A percentile compares a stretch with the other conserved stretches of the same genome.
These are phyloP conservation scores for Rhaphigaster nebulosa DNA, from an alignment of 2,888 invertebrate species.

Conservation along the genomic window DNA sequence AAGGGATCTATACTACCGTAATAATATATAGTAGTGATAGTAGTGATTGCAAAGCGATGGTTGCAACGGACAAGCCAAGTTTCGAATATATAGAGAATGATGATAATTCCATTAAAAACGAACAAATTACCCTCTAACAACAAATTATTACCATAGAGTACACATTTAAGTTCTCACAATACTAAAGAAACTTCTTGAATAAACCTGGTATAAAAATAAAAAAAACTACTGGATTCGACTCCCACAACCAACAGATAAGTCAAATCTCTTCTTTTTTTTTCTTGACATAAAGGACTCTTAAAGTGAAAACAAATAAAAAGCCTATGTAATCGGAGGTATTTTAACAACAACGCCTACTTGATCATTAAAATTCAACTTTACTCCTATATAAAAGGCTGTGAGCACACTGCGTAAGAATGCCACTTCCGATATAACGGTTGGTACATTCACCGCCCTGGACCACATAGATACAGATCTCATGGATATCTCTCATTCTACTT, in stretches of 20 bases:
- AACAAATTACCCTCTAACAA: too few relatives aligned
- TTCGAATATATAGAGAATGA: too few relatives aligned
- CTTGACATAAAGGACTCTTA: neutral
- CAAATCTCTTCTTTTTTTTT: neutral
- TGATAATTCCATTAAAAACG: too few relatives aligned
- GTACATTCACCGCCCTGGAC: neutral
- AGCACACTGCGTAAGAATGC: constrained; percentile 21
- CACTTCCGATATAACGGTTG: constrained; percentile 10
- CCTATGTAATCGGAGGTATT: neutral
- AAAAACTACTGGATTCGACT: neutral
- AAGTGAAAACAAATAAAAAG: neutral
- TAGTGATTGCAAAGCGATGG: too few relatives aligned
- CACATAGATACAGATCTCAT: neutral
- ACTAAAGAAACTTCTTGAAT: neutral
- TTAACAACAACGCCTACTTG: constrained; percentile 10
- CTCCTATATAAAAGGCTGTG: neutral
- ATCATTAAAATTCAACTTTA: constrained; percentile 29
- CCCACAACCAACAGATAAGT: neutral
- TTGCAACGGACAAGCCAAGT: too few relatives aligned
- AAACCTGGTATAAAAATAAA: neutral
- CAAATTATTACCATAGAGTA: too few relatives aligned
- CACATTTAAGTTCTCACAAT: neutral
- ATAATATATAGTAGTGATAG: too few relatives aligned
- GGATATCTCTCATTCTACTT: neutral
- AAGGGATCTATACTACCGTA: too few relatives aligned